These are phyloP conservation scores for Thereva nobilitata DNA, from an alignment of 2,888 invertebrate genomes.

Conservation along the genomic window DNA sequence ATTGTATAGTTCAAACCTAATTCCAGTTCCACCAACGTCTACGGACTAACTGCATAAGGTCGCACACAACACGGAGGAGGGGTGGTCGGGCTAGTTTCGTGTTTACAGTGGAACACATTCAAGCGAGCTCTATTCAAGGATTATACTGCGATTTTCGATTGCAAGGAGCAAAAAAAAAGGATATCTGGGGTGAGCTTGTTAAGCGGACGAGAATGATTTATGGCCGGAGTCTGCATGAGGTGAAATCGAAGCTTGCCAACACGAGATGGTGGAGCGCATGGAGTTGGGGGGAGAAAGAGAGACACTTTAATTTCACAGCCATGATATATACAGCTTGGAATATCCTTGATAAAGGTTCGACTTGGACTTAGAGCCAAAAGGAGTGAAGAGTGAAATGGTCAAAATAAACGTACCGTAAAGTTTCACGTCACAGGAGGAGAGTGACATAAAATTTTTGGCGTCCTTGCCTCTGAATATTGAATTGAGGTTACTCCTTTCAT, in stretches of 20 bases:
- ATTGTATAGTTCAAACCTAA: no score
- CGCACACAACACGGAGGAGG: no score
- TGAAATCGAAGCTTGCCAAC: conserved; percentile 23
- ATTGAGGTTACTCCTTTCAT: no score
- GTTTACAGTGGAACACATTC: conserved; percentile 15
- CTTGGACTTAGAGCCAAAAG: background rate
- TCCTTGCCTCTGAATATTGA: background rate
- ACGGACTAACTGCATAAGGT: no score
- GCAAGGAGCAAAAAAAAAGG: background rate
- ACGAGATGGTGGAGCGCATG: no score
- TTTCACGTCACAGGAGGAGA: conserved; percentile 9
- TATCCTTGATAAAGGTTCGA: background rate
- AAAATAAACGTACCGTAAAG: conserved; percentile 24
- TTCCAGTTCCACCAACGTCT: no score
- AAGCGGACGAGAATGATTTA: conserved; percentile 28
- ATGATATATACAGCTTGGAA: conserved; percentile 5
- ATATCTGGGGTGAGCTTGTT: conserved; percentile 21
- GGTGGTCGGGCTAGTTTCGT: conserved; percentile 2
- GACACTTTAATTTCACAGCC: conserved; percentile 19
- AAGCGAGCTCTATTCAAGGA: background rate
- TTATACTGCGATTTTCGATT: conserved; percentile 7
- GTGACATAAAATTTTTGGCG: conserved; percentile 17
- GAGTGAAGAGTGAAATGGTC: conserved; percentile 13
- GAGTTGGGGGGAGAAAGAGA: background rate
- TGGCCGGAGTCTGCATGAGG: conserved; percentile 19